Percentiles rank a stretch among this genome's conserved stretches.
phyloP scores from a whole-genome alignment of 2,113 vertebrate genomes.

The Thinocorus orbignyianus region DNA sequence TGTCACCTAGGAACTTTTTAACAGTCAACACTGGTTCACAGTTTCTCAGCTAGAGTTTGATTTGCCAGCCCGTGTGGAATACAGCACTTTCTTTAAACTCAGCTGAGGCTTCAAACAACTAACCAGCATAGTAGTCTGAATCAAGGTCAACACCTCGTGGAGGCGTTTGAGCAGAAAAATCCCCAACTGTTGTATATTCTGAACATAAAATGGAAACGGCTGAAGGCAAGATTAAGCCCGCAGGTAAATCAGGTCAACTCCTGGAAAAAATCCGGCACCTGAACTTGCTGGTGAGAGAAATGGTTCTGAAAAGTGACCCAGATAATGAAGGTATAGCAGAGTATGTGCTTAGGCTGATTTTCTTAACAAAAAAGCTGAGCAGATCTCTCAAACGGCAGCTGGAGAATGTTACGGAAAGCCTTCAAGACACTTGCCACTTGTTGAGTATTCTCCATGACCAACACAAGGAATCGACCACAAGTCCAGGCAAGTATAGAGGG shows the following conservation, averaged over 20 bases:
- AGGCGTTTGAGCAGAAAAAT: not conserved
- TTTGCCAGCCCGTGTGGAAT: not conserved
- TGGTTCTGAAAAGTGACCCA: not conserved
- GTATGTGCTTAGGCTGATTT: slow-evolving; percentile 14
- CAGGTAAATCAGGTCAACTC: slow-evolving; percentile 46
- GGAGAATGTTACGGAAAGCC: slow-evolving; percentile 15
- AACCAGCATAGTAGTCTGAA: not conserved
- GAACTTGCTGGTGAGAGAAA: slow-evolving; percentile 27
- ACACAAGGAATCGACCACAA: slow-evolving; percentile 16
- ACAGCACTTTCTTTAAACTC: not conserved
- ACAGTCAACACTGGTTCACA: slow-evolving; percentile 63
- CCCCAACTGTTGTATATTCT: no score
- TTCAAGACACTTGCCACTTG: slow-evolving; percentile 45
- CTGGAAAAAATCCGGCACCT: slow-evolving; percentile 65
- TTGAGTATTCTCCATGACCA: slow-evolving; percentile 51
- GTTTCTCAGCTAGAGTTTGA: slow-evolving; percentile 23
- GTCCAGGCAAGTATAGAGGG: slow-evolving; percentile 64
- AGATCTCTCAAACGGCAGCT: slow-evolving; percentile 55
- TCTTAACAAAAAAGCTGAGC: slow-evolving; percentile 51
- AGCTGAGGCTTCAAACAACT: not conserved
- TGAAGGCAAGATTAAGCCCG: not conserved
- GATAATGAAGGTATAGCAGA: not conserved
- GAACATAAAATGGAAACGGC: slow-evolving; percentile 39
- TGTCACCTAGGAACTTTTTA: slow-evolving; percentile 74
- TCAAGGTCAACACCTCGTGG: not conserved